Base-by-base conservation (phyloP, 2,797 vertebrate species). In the Todus mexicanus region DNA sequence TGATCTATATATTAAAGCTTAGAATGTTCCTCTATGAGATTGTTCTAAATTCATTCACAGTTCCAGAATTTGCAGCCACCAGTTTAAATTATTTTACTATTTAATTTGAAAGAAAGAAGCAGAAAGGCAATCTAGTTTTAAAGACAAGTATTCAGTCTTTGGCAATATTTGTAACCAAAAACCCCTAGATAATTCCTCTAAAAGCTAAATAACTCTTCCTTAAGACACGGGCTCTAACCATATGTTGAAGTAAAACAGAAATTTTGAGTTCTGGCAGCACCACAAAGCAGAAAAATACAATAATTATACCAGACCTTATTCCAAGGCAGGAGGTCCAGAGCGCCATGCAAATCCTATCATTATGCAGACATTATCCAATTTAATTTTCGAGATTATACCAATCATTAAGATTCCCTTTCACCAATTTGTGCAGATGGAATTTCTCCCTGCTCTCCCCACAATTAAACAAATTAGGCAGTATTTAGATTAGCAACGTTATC, bases 331-430 rank as follows among this genome's bases (percentile, higher is more conserved):
- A 90, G 86, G 80, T 73, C 88, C 86, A 61, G 51, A 94, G 53
- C 91, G 75, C 65, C 87, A 89, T 50, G 78, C 86, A 92, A 93
- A 94, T 90, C 92, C 81, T 90, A 69, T 90, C 65, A 96, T 91
- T 93, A 95, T 47, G 45, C 88, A 94, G 61, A 84, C 53, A 94
- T 93, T 91, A 95, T 82, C 72, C 93, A 95, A 92, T 93, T 95
- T 94, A 76, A 91, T 93, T 95, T 89, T 60, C 31, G 77, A 90
- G 86, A 93, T 92, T 89, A 92, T 63, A 95, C 77, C 77, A 95
- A 90, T 94, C 88, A 80, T 54, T 25, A 81, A 88, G 77, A 94
- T 79, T 84, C 42, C 54, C 69, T 92, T 96, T 89, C 75, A 92
- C 61, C 9, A 10, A 78, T 86, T 86, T 71, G 60, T 87, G 68